Evolutionary conservation across 2,888 invertebrate genomes (phyloP), one percentile per base, ranked within the genome.

Genomic region (Disparrhopalites patrizii): DNA sequence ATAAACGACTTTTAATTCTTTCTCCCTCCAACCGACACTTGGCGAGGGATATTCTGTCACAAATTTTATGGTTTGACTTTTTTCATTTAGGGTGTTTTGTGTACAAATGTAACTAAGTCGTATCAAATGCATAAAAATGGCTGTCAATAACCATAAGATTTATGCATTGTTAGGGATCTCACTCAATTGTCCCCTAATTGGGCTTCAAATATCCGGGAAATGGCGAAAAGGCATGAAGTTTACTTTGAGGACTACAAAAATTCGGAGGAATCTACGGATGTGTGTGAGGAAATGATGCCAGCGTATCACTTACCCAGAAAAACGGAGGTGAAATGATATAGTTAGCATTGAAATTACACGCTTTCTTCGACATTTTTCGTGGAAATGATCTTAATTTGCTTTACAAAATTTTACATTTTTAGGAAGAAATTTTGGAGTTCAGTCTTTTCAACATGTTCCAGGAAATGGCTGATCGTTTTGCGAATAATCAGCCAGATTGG

Each of bases 401-500:
- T 2, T 8, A 10, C 7, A 23, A 20, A 47, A 23, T 20, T 7
- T n/a, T 7, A 23, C n/a, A n/a, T n/a, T 23, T 47, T 47, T 23
- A 61, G 61, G 66, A 66, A 8, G 68, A 70, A 43, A 61, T 73
- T 13, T 18, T 73, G 58, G 68, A 71, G 27, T 66, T 62, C 25
- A 51, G 68, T 0, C 52, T 70, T 31, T 71, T 70, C 63, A 73
- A 69, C 36, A 62, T 73, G 54, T 30, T 73, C 18, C 70, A 70
- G 38, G 72, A 73, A 69, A 65, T 71, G 62, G 63, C 70, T 1
- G 65, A 67, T 15, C 67, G 65, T 8, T 71, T 62, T 47, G 61
- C 65, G 3, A 62, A 58, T 20, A 66, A 65, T 1, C 20, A 31
- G n/a, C 23, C 43, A 13, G n/a, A 52, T 7, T 52, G 52, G 52